Evolutionary conservation across 2,797 vertebrate genomes (phyloP).

Genomic region (Oreortyx pictus): DNA sequence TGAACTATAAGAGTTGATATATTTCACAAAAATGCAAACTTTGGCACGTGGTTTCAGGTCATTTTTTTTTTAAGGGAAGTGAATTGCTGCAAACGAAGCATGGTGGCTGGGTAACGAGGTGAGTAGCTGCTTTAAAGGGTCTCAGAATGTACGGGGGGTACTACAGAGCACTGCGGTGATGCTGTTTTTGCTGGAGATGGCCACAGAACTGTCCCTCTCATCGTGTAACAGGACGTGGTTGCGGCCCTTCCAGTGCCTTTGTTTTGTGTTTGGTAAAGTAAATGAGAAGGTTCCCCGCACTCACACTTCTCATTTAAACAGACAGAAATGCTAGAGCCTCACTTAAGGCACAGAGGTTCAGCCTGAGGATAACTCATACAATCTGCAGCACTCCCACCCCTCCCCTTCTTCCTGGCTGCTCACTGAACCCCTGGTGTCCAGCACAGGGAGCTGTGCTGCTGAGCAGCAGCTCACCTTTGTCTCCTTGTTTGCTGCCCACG

Average conservation of each 20-base stretch:
- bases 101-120: neutral
- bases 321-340: neutral
- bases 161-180: neutral
- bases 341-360: neutral
- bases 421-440: accelerated
- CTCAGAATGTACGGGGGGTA: neutral
- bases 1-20: constrained; percentile 78
- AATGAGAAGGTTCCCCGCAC: neutral
- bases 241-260: neutral
- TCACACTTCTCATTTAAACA: neutral
- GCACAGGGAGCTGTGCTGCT: neutral
- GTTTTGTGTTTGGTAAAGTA: neutral
- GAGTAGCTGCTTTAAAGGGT: neutral
- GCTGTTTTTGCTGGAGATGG: neutral
- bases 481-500: accelerated
- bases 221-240: accelerated
- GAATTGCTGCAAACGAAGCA: neutral
- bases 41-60: constrained; percentile 47
- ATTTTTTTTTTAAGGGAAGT: neutral
- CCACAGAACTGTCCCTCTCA: neutral
- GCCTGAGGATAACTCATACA: neutral
- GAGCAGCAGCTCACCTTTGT: too few species aligned
- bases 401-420: neutral
- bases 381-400: too few species aligned
- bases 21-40: constrained; percentile 71